These are phyloP conservation scores for Astreopora myriophthalma DNA, from an alignment of 64 coral and sea anemone species.

Conservation along the genomic window DNA sequence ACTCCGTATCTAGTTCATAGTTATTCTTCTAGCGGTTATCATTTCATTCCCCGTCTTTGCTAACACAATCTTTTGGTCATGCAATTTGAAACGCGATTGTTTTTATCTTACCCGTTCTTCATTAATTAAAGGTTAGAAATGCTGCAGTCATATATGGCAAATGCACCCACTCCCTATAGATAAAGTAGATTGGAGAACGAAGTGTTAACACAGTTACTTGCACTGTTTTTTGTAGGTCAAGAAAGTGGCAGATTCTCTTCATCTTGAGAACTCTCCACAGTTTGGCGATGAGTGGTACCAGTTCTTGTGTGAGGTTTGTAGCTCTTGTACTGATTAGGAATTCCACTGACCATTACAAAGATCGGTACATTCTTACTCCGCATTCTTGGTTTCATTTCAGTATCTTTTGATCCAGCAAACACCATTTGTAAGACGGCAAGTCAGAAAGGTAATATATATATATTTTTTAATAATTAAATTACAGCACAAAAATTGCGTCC, in stretches of 20 bases:
- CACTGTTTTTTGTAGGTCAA: slow-evolving; percentile 66
- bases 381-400: slow-evolving; percentile 45
- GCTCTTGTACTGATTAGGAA: background rate
- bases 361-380: background rate
- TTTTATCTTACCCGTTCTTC: too few relatives aligned
- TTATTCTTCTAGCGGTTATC: too few relatives aligned
- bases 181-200: too few relatives aligned
- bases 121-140: too few relatives aligned
- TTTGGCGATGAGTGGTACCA: slow-evolving; percentile 92
- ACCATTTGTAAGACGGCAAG: slow-evolving; percentile 95
- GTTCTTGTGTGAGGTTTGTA: slow-evolving; percentile 86
- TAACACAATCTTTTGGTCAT: too few relatives aligned
- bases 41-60: too few relatives aligned
- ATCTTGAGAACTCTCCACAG: slow-evolving; percentile 69
- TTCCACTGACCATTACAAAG: background rate
- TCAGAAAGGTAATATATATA: slow-evolving; percentile 87
- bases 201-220: background rate
- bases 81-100: background rate
- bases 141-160: too few relatives aligned
- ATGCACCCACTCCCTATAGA: too few relatives aligned
- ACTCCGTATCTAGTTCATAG: too few relatives aligned
- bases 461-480: too few relatives aligned
- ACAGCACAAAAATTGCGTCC: too few relatives aligned
- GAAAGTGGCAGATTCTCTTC: slow-evolving; percentile 83
- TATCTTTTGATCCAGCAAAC: slow-evolving; percentile 99